Percentiles rank a stretch among this genome's conserved stretches.
These are phyloP conservation scores for Porites cylindrica DNA, from an alignment of 92 coral and sea anemone species.

Conservation along the genomic window DNA sequence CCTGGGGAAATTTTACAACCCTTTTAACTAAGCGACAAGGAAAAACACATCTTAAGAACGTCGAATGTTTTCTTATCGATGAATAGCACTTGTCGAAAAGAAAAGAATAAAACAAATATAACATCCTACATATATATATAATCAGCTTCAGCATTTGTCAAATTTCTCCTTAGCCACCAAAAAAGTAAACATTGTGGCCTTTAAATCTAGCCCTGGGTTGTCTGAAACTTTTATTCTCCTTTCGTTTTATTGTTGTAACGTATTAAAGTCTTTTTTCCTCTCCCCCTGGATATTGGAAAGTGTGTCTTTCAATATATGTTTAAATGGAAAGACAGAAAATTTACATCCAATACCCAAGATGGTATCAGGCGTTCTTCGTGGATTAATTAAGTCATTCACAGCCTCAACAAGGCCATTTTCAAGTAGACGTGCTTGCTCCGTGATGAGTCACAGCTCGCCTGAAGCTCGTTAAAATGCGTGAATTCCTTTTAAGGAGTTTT, in stretches of 20 bases:
- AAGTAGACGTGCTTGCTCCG: not conserved
- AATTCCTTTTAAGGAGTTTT: constrained; percentile 53
- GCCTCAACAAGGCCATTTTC: not conserved
- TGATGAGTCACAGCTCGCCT: constrained; percentile 4
- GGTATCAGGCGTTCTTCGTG: not conserved
- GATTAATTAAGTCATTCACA: constrained; percentile 9
- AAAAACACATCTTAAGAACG: not conserved
- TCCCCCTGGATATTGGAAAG: not conserved
- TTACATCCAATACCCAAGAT: constrained; percentile 4
- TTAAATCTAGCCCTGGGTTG: constrained; percentile 6
- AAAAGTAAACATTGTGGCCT: not conserved
- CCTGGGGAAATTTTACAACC: not conserved
- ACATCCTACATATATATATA: not conserved
- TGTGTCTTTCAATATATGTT: not conserved
- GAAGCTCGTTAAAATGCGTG: constrained; percentile 8
- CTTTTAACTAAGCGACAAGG: not conserved
- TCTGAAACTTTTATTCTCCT: not conserved
- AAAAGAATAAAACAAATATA: constrained; percentile 1
- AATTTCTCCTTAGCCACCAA: not conserved
- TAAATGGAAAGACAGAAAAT: constrained; percentile 7
- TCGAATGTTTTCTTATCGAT: constrained; percentile 14
- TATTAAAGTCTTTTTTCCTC: constrained; percentile 7
- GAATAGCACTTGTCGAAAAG: not conserved
- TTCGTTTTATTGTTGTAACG: not conserved
- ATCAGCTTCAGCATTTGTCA: constrained; percentile 12